A percentile compares a stretch with the other conserved stretches of the same genome.
phyloP scores from a whole-genome alignment of 2,888 invertebrate species.

The Charanyca ferruginea region DNA sequence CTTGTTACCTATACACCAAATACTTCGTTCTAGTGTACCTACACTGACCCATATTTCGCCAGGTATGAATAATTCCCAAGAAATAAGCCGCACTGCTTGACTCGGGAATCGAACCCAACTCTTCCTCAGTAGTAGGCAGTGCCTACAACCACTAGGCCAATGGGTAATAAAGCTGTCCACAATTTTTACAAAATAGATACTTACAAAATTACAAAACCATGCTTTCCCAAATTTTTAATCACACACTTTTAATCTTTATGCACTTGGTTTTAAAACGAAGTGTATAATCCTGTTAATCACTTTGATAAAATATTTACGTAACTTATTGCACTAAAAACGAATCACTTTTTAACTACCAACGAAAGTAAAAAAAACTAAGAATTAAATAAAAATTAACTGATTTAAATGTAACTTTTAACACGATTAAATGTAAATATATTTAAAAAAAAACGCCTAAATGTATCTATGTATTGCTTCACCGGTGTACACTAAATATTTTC shows the following conservation, averaged over 20 bases:
- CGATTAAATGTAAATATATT: constrained; percentile 16
- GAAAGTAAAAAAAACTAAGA: background rate
- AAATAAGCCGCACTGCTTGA: too few species aligned
- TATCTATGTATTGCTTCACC: constrained; percentile 10
- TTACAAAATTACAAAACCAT: background rate
- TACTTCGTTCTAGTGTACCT: too few species aligned
- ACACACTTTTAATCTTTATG: constrained; percentile 18
- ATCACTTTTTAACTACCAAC: background rate
- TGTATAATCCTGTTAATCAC: constrained; percentile 35
- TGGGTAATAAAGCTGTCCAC: background rate
- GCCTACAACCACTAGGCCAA: too few species aligned
- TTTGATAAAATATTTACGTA: constrained; percentile 41
- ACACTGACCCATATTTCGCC: too few species aligned
- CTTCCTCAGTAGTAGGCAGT: too few species aligned
- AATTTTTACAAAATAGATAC: background rate
- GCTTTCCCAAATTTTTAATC: constrained; percentile 4
- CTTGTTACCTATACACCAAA: too few species aligned
- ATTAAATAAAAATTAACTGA: background rate
- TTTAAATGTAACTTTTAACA: constrained; percentile 9
- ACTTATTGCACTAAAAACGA: constrained; percentile 7
- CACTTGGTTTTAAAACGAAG: constrained; percentile 14
- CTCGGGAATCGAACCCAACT: too few species aligned
- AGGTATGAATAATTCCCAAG: too few species aligned
- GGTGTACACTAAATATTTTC: constrained; percentile 45
- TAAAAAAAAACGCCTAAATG: constrained; percentile 3